Conservation (phyloP, 1,140 invertebrate genomes). For the Aphaenogaster floridana region DNA sequence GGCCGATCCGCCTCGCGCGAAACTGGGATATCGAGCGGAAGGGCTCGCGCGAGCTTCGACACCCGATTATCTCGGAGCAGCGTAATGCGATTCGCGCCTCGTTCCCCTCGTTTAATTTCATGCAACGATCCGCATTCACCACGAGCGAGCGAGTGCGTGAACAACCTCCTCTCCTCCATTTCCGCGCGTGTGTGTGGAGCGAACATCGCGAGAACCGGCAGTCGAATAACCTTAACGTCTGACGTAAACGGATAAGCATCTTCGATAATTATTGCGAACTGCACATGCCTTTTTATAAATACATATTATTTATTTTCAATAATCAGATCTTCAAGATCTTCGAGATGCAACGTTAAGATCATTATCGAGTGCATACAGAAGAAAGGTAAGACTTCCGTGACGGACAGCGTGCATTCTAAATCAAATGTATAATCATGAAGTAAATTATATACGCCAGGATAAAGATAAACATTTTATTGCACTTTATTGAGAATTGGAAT, state of each 20-base stretch:
- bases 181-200: not conserved
- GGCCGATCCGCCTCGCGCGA: conserved; percentile 7
- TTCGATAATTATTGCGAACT: not conserved
- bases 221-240: conserved; percentile 47
- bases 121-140: conserved; percentile 27
- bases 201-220: conserved; percentile 35
- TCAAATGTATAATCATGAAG: not conserved
- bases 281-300: not conserved
- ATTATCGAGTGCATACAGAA: not conserved
- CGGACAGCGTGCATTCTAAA: not conserved
- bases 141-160: not conserved
- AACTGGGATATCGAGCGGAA: conserved; percentile 37
- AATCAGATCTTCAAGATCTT: not conserved
- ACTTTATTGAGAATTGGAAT: not conserved
- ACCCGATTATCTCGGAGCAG: not conserved
- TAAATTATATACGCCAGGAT: not conserved
- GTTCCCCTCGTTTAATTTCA: conserved; percentile 32
- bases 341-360: not conserved
- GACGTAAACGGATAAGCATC: conserved; percentile 25
- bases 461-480: conserved; percentile 10
- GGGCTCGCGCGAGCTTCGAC: conserved; percentile 14
- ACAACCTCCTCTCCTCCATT: not conserved
- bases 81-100: conserved; percentile 8
- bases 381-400: conserved; percentile 21
- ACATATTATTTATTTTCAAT: not conserved